These are phyloP conservation scores for Chaetogeoica ovagalla DNA, from an alignment of 2,888 invertebrate genomes.

Conservation along the genomic window DNA sequence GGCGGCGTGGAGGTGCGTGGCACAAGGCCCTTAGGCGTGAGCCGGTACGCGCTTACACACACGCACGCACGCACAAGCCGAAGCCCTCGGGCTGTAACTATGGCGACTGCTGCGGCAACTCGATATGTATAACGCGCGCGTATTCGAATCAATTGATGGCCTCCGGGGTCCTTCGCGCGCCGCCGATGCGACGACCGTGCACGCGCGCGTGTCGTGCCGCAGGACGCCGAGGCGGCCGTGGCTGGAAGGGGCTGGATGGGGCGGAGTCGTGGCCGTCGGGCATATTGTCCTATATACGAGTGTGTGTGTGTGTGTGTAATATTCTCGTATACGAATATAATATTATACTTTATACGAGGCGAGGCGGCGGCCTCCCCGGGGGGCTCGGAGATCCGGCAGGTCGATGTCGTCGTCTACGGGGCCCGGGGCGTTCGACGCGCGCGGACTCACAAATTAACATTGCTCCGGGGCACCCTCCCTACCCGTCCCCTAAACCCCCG, in stretches of 20 bases:
- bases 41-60: background rate
- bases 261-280: slow-evolving; percentile 25
- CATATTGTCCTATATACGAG: slow-evolving; percentile 39
- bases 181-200: slow-evolving; percentile 14
- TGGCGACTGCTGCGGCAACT: slow-evolving; percentile 43
- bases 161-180: slow-evolving; percentile 27
- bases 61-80: background rate
- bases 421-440: slow-evolving; percentile 45
- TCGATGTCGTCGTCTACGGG: slow-evolving; percentile 44
- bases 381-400: slow-evolving; percentile 49
- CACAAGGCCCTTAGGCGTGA: background rate
- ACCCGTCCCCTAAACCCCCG: slow-evolving; percentile 4
- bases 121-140: slow-evolving; percentile 5
- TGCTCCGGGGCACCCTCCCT: slow-evolving; percentile 6
- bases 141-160: slow-evolving; percentile 50
- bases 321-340: too few relatives aligned
- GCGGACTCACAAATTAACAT: slow-evolving; percentile 52
- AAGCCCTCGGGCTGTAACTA: slow-evolving; percentile 43
- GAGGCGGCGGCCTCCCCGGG: slow-evolving; percentile 44
- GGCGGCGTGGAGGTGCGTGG: background rate
- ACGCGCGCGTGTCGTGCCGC: too few relatives aligned
- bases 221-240: background rate
- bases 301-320: background rate
- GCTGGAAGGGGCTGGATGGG: slow-evolving; percentile 10
- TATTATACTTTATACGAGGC: slow-evolving; percentile 19